phyloP scores from a whole-genome alignment of 2,797 vertebrate species.

The Sebastes goodei region DNA sequence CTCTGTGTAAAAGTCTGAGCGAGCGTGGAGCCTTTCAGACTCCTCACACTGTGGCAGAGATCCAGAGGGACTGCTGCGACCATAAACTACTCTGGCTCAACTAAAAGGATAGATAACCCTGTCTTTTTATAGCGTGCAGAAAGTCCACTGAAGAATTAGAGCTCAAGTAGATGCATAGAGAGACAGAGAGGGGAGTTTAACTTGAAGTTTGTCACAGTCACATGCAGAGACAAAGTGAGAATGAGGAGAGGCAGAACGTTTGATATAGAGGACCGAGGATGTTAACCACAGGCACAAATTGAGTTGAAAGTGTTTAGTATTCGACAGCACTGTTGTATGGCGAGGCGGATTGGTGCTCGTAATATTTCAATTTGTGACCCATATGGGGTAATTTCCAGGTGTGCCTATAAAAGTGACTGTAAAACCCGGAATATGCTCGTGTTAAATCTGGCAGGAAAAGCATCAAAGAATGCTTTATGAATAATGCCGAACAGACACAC shows the following conservation, averaged over 20 bases:
- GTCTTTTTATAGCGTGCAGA: slow-evolving; percentile 59
- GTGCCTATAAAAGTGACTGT: slow-evolving; percentile 48
- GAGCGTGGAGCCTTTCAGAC: slow-evolving; percentile 41
- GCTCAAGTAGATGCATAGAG: slow-evolving; percentile 8
- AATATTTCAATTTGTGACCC: slow-evolving; percentile 64
- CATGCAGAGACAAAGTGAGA: slow-evolving; percentile 30
- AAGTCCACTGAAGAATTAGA: slow-evolving; percentile 17
- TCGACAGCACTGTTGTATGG: slow-evolving; percentile 30
- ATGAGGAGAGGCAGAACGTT: slow-evolving; percentile 28
- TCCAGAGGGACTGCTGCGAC: slow-evolving; percentile 58
- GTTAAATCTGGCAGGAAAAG: slow-evolving; percentile 18
- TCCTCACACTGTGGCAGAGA: slow-evolving; percentile 55
- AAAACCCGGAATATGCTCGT: slow-evolving; percentile 49
- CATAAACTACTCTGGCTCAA: slow-evolving; percentile 43
- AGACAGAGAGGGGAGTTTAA: background rate
- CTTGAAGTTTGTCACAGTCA: slow-evolving; percentile 22
- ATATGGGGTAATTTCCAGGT: slow-evolving; percentile 60
- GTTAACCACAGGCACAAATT: slow-evolving; percentile 12
- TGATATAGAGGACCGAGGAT: background rate
- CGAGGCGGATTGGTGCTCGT: slow-evolving; percentile 15
- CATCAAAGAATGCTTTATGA: slow-evolving; percentile 46
- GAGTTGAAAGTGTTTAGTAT: slow-evolving; percentile 19
- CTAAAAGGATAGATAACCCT: slow-evolving; percentile 59
- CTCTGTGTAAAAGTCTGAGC: slow-evolving; percentile 28
- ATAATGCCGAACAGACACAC: slow-evolving; percentile 45